Conservation (phyloP, 2,888 invertebrate species). For the Brassicogethes aeneus region DNA sequence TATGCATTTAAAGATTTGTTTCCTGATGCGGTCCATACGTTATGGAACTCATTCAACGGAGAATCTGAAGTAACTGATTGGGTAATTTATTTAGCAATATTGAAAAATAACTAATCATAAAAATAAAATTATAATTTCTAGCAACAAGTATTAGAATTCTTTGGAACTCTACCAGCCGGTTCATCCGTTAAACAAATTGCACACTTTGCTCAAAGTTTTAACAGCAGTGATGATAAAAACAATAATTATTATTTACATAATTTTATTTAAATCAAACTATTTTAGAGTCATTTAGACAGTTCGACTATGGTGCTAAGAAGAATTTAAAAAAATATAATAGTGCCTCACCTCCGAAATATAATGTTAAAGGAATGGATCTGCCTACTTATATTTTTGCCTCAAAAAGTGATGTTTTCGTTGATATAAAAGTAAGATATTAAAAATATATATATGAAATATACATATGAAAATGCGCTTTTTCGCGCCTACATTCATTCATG, state of each 20-base stretch:
- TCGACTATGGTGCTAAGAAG: conserved; percentile 37
- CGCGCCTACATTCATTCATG: no score
- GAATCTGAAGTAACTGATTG: no score
- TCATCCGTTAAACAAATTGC: conserved; percentile 3
- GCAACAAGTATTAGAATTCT: background rate
- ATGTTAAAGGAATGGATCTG: conserved; percentile 34
- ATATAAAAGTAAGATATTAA: conserved; percentile 33
- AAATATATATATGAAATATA: no score
- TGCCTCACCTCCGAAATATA: conserved; percentile 42
- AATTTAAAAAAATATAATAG: conserved; percentile 45
- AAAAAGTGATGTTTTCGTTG: conserved; percentile 43
- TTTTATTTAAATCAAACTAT: background rate
- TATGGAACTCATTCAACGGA: no score
- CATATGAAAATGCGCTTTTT: no score
- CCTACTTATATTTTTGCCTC: conserved; percentile 41
- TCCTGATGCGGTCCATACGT: no score
- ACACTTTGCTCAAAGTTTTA: conserved; percentile 8
- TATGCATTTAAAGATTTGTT: no score
- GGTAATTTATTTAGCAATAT: no score
- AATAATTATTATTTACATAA: no score
- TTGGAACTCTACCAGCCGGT: background rate
- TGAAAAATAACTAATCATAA: no score
- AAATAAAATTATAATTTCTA: no score
- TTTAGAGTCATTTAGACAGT: conserved; percentile 33
- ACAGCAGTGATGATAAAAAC: conserved; percentile 1